A percentile compares a stretch with the other conserved stretches of the same genome.
phyloP scores from a whole-genome alignment of 2,888 invertebrate genomes.

The Dromius quadrimaculatus region DNA sequence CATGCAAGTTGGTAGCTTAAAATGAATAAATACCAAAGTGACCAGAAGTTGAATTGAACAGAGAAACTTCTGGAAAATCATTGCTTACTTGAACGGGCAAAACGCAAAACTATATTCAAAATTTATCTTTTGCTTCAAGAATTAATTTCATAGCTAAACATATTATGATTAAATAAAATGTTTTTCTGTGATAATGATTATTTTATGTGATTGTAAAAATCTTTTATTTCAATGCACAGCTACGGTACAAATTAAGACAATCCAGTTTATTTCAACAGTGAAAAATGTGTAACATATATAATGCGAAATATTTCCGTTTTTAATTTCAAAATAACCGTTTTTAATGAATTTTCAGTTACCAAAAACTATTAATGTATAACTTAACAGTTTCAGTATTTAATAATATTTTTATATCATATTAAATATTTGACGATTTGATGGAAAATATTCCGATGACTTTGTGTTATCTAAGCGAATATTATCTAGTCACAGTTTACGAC shows the following conservation, averaged over 20 bases:
- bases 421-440: conserved; percentile 16
- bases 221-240: conserved; percentile 35
- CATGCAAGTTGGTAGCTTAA: conserved; percentile 62
- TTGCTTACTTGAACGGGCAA: conserved; percentile 40
- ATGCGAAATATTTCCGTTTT: conserved; percentile 35
- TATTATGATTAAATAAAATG: conserved; percentile 22
- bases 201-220: conserved; percentile 6
- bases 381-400: conserved; percentile 45
- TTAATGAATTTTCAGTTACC: conserved; percentile 45
- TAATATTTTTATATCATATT: conserved; percentile 26
- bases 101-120: conserved; percentile 34
- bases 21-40: conserved; percentile 58
- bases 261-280: conserved; percentile 29
- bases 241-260: conserved; percentile 47
- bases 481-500: conserved; percentile 27
- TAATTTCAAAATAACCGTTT: conserved; percentile 6
- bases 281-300: conserved; percentile 13
- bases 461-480: not conserved
- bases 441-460: conserved; percentile 20
- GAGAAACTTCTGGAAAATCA: conserved; percentile 31
- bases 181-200: conserved; percentile 40
- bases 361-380: conserved; percentile 32
- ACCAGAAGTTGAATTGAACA: conserved; percentile 46
- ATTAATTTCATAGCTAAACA: conserved; percentile 30
- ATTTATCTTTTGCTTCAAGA: conserved; percentile 27